Evolutionary conservation across 2,888 invertebrate genomes (phyloP).

Genomic region (Tipula confusa): DNA sequence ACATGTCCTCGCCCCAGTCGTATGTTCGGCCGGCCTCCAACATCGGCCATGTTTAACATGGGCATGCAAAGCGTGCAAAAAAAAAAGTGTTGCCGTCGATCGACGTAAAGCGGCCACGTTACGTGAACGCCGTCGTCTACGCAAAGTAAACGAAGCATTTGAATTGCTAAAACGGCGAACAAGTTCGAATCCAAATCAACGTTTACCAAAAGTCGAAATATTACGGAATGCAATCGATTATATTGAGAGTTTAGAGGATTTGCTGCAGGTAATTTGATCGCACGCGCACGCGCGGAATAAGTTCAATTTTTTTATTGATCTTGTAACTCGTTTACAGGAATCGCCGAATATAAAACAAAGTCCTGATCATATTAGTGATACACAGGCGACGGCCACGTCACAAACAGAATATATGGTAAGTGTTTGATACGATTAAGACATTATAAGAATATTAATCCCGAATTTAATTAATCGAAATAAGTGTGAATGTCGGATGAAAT

Average conservation of each 20-base stretch:
- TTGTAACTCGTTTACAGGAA: conserved; percentile 40
- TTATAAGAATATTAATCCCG: not conserved
- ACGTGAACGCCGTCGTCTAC: conserved; percentile 82
- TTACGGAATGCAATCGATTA: conserved; percentile 96
- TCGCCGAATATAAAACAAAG: conserved; percentile 45
- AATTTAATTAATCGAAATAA: not conserved
- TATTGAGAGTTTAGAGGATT: conserved; percentile 85
- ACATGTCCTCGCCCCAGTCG: conserved; percentile 49
- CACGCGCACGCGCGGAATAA: not conserved
- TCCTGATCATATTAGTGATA: conserved; percentile 45
- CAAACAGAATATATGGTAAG: conserved; percentile 50
- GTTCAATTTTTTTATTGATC: not conserved
- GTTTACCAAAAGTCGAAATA: conserved; percentile 96
- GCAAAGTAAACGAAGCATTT: conserved; percentile 98
- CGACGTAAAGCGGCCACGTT: conserved; percentile 95
- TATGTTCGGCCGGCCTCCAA: conserved; percentile 50
- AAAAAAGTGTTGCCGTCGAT: conserved; percentile 93
- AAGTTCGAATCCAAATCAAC: conserved; percentile 91
- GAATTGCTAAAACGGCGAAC: conserved; percentile 90
- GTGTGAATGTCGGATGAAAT: not conserved
- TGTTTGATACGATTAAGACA: conserved; percentile 32
- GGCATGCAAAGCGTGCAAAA: conserved; percentile 97
- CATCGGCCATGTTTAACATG: conserved; percentile 80
- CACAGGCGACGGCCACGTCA: conserved; percentile 44
- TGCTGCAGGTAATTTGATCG: conserved; percentile 57